Base-by-base conservation (phyloP, 2,113 vertebrate species). In the Pachycephala philippinensis region DNA sequence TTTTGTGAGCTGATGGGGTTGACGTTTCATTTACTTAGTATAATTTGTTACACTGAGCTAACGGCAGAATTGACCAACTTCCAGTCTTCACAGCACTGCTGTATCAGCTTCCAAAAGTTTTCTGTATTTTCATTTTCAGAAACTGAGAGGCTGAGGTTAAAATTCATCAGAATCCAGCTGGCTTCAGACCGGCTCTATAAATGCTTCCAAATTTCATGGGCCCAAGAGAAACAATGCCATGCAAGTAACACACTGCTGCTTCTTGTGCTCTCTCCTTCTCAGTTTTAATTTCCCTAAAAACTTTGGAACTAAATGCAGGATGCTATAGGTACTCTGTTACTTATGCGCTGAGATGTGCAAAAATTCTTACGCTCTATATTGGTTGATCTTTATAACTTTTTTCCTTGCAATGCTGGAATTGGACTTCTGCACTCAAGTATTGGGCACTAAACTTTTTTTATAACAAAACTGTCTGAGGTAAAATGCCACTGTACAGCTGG, bases 211-310 rank as follows among this genome's bases (percentile, higher is more conserved):
- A 70, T 82, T 95, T 95, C 52, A 47, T 18, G 52, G 33, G 69
- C 93, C 95, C 96, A 97, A 95, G 60, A 95, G 95, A 94, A 96
- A 97, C 93, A 94, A 97, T 94, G 69, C 44, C 2, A 24, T 79
- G 77, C 72, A 87, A 87, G 69, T 50, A 94, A 93, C 74, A 78
- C 89, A 95, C 64, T 68, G 60, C 52, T 89, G 4, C 50, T 84
- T 77, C 70, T 57, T 93, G 84, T 74, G 40, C 63, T 76, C 57
- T 65, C 26, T 72, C 23, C 66, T 42, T 72, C 35, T 74, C 11
- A 5, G 31, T 44, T 70, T 53, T 39, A 61, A 77, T 63, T 72
- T 80, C 10, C 33, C 12, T 42, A 6, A 70, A 74, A 17, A 20
- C 30, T 53, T 61, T 19, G 52, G 45, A 84, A 28, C 6, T 39